phyloP scores from a whole-genome alignment of 2,888 invertebrate species.

The Rhodophaea formosa region DNA sequence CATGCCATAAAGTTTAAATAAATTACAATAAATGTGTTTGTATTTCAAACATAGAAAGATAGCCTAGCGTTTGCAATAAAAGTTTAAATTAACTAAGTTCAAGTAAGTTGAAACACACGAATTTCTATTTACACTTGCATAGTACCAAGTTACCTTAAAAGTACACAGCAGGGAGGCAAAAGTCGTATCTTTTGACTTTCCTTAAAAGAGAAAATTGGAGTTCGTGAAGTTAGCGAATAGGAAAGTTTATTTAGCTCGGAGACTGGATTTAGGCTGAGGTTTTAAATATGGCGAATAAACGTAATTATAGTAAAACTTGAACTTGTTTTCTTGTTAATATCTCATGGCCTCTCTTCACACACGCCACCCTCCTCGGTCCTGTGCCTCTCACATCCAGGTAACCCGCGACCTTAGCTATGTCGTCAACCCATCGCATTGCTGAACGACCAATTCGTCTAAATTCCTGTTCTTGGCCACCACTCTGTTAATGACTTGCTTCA shows the following conservation, averaged over 20 bases:
- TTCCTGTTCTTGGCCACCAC: too few relatives aligned
- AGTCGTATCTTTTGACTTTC: neutral
- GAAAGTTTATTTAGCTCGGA: slow-evolving; percentile 10
- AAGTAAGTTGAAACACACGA: neutral
- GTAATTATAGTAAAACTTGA: neutral
- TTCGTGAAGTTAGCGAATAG: neutral
- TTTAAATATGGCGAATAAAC: neutral
- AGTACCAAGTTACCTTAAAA: neutral
- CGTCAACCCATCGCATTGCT: too few relatives aligned
- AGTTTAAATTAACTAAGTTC: neutral
- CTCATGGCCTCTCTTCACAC: too few relatives aligned
- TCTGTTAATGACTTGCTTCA: too few relatives aligned
- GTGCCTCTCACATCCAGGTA: too few relatives aligned
- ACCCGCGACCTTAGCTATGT: too few relatives aligned
- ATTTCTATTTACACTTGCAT: neutral
- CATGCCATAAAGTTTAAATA: too few relatives aligned
- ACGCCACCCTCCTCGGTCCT: too few relatives aligned
- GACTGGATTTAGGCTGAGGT: neutral
- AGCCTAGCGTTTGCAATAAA: neutral
- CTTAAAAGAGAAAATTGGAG: slow-evolving; percentile 6
- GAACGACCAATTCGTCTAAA: too few relatives aligned
- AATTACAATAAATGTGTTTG: too few relatives aligned
- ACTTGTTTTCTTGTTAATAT: neutral
- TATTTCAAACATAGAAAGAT: too few relatives aligned
- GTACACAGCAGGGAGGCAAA: neutral